Evolutionary conservation across 2,888 invertebrate species (phyloP), one percentile per base, ranked within the genome.

Genomic region (Apantesis nais): DNA sequence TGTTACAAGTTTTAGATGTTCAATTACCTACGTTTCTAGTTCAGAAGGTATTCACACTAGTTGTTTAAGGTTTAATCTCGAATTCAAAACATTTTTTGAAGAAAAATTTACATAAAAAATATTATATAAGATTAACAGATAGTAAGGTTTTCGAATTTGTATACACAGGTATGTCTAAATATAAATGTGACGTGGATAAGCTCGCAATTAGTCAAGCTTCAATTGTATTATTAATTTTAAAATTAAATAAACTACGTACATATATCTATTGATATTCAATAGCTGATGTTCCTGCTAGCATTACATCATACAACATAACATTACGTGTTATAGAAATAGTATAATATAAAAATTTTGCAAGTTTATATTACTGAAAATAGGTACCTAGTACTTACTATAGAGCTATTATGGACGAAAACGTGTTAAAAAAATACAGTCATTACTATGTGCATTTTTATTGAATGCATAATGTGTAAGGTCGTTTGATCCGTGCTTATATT

Each of bases 1-100:
- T 25, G 11, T 55, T 55, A 12, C 3, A 55, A 25, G 55, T 52
- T 55, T 55, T 14, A 29, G 68, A 74, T 77, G 52, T 69, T 68
- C 74, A 76, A 82, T 81, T 75, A 74, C 77, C 76, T 68, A 78
- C 75, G 75, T 68, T 69, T 37, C 73, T 75, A 55, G 62, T 66
- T 70, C 61, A 66, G 60, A 37, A 73, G 71, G 63, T 66, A 67
- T 62, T 69, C 62, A 73, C 62, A 66, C 66, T 70, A 52, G 31
- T 65, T 60, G 61, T 72, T 74, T 64, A 67, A 65, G 55, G 44
- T 71, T 62, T 75, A 73, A 44, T 74, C 72, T 71, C 34, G n/a
- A 52, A 58, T 74, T 71, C 62, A 48, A 72, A 71, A 62, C 34
- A 58, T 68, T 52, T 68, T 64, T 16, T 64, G 34, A 55, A 34